Percentiles rank a stretch among this genome's conserved stretches.
These are phyloP conservation scores for Stramonita haemastoma DNA, from an alignment of 2,888 invertebrate genomes.

Conservation along the genomic window DNA sequence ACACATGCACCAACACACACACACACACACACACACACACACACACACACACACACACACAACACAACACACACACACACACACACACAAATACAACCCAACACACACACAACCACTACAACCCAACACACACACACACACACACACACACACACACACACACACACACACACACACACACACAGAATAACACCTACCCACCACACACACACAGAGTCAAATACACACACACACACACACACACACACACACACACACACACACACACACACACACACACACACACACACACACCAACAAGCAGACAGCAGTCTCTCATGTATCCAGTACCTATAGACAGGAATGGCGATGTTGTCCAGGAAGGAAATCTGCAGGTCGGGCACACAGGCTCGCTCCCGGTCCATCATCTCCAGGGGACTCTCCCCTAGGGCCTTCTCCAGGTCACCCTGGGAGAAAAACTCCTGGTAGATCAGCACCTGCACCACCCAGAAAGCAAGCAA, in stretches of 20 bases:
- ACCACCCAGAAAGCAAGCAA: no score
- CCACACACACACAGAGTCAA: no score
- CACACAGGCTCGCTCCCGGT: constrained; percentile 88
- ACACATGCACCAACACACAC: no score
- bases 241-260: background rate
- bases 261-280: background rate
- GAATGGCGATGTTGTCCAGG: constrained; percentile 80
- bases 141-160: background rate
- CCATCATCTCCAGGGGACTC: constrained; percentile 87
- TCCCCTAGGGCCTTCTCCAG: constrained; percentile 88
- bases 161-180: background rate
- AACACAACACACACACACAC: background rate
- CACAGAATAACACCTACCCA: no score
- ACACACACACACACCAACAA: background rate
- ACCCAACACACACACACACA: background rate
- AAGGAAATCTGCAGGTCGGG: constrained; percentile 90
- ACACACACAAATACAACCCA: background rate
- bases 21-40: background rate
- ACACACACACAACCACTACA: background rate
- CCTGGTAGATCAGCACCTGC: constrained; percentile 86
- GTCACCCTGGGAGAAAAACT: constrained; percentile 93
- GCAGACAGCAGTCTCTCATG: background rate
- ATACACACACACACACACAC: no score
- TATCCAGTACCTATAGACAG: constrained; percentile 81
- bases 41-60: background rate